These are phyloP conservation scores for Daubentonia madagascariensis DNA, from an alignment of 2,113 vertebrate genomes.

Conservation along the genomic window DNA sequence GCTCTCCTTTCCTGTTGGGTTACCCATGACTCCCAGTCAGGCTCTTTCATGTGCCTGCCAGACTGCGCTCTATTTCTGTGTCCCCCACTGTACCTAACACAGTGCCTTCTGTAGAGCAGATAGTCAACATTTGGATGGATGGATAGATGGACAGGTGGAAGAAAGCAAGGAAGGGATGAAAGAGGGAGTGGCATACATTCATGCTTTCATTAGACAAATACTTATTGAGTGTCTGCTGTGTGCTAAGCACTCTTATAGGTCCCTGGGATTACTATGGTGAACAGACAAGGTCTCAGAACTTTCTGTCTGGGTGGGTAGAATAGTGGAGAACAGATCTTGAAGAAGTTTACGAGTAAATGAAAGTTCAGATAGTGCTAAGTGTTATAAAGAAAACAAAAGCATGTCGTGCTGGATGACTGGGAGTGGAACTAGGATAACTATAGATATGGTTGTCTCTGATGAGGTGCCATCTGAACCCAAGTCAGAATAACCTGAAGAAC, in stretches of 20 bases:
- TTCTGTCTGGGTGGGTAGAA: neutral
- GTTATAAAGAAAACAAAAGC: neutral
- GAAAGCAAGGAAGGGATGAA: neutral
- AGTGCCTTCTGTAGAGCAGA: neutral
- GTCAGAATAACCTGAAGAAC: neutral
- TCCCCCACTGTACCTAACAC: neutral
- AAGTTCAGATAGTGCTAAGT: neutral
- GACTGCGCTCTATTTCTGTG: neutral
- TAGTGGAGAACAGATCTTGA: neutral
- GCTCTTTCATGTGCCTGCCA: neutral
- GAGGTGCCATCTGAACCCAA: neutral
- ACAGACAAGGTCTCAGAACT: neutral
- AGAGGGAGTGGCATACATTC: neutral
- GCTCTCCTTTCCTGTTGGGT: neutral
- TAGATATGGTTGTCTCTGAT: neutral
- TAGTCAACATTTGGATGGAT: neutral
- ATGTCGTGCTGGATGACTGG: too few species aligned
- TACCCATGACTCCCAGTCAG: neutral
- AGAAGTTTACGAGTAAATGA: neutral
- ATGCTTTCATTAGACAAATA: neutral
- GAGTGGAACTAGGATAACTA: neutral
- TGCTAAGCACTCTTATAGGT: neutral
- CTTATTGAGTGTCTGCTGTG: neutral
- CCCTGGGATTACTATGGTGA: neutral
- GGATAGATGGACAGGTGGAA: too few species aligned